Conservation (phyloP, 2,888 invertebrate species). For the Diarsia rubi region DNA sequence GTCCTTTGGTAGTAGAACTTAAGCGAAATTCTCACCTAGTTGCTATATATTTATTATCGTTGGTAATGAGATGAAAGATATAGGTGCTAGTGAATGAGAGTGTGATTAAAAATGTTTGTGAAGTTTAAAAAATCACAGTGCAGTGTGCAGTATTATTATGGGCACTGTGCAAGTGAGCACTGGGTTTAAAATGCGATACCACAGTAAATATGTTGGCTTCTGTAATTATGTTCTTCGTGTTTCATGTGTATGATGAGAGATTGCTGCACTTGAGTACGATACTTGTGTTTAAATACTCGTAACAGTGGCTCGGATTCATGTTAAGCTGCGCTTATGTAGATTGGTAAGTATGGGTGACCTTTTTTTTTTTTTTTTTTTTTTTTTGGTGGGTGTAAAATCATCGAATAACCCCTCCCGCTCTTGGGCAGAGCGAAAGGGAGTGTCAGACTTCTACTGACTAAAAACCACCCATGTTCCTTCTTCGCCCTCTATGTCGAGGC, state of each 20-base stretch:
- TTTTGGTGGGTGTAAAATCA: too few species aligned
- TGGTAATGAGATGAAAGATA: constrained; percentile 12
- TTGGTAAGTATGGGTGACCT: too few species aligned
- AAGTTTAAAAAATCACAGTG: background rate
- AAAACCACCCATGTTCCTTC: too few species aligned
- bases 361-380: too few species aligned
- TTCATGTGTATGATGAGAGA: background rate
- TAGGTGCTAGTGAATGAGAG: background rate
- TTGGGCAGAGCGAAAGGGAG: too few species aligned
- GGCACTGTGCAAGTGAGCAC: background rate
- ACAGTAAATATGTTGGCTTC: background rate
- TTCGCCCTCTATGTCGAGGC: too few species aligned
- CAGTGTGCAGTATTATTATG: background rate
- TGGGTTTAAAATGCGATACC: too few species aligned
- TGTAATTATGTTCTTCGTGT: background rate
- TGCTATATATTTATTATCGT: background rate
- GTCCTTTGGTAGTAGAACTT: background rate
- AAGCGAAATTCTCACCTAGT: constrained; percentile 3
- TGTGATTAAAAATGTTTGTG: background rate
- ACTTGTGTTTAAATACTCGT: background rate
- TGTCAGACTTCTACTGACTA: too few species aligned
- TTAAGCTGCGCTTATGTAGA: too few species aligned
- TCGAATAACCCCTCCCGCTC: too few species aligned
- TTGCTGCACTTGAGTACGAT: background rate
- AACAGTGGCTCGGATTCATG: too few species aligned